These are phyloP conservation scores for Yponomeuta evonymella DNA, from an alignment of 2,888 invertebrate species.

Conservation along the genomic window DNA sequence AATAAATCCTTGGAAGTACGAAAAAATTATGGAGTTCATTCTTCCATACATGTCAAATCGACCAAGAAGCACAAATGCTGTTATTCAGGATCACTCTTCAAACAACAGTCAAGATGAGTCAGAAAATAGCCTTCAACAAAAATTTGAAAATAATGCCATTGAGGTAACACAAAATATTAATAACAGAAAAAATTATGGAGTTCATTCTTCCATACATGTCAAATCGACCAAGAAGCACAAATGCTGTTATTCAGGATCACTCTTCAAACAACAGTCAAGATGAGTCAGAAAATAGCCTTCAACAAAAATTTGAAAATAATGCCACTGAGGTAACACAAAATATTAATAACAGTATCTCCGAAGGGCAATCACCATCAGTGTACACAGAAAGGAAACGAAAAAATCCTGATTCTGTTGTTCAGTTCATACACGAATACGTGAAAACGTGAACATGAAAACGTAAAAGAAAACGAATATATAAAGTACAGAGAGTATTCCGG, in stretches of 20 bases:
- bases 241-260: constrained; percentile 13
- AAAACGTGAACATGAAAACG: no score
- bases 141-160: constrained; percentile 9
- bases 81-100: constrained; percentile 14
- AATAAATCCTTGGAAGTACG: constrained; percentile 26
- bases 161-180: constrained; percentile 4
- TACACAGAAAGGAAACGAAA: constrained; percentile 15
- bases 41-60: constrained; percentile 21
- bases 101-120: constrained; percentile 2
- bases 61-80: constrained; percentile 14
- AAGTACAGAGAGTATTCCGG: no score
- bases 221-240: constrained; percentile 17
- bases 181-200: constrained; percentile 25
- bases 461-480: no score
- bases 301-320: constrained; percentile 10
- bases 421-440: constrained; percentile 14
- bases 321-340: constrained; percentile 4
- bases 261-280: constrained; percentile 8
- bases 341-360: no score
- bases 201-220: constrained; percentile 23
- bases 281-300: constrained; percentile 3
- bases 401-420: constrained; percentile 13
- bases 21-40: constrained; percentile 25
- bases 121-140: constrained; percentile 4
- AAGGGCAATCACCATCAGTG: no score